phyloP scores from a whole-genome alignment of 1,140 invertebrate species.

The Dinoponera quadriceps region DNA sequence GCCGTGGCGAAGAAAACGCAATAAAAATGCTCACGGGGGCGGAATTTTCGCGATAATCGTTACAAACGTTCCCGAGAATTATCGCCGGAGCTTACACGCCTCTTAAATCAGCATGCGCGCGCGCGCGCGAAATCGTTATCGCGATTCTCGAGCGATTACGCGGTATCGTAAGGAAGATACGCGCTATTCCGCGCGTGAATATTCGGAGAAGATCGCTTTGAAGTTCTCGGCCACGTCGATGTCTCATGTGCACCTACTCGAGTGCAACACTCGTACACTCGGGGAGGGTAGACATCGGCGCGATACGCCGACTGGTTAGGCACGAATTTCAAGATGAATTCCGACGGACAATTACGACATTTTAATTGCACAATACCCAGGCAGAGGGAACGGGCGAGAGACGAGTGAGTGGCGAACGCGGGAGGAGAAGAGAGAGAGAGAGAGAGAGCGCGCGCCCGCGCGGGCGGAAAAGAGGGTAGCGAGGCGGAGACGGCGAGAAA shows the following conservation, averaged over 20 bases:
- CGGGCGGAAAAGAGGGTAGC: constrained; percentile 23
- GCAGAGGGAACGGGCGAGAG: constrained; percentile 54
- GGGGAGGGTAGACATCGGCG: constrained; percentile 11
- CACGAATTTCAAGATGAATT: constrained; percentile 77
- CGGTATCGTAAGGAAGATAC: constrained; percentile 10
- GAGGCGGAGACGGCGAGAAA: constrained; percentile 43
- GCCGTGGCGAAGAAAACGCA: neutral
- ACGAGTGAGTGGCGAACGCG: constrained; percentile 48
- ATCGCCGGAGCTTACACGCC: neutral
- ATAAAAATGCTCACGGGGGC: constrained; percentile 2
- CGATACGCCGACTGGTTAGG: constrained; percentile 46
- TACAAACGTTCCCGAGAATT: constrained; percentile 11
- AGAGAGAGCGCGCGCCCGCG: constrained; percentile 66
- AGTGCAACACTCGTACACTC: neutral
- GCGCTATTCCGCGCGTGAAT: neutral
- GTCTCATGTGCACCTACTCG: neutral
- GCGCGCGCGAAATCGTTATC: constrained; percentile 23
- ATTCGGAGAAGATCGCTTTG: constrained; percentile 17
- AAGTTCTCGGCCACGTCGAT: neutral
- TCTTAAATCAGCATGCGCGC: neutral
- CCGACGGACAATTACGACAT: constrained; percentile 78
- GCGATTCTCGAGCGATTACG: neutral
- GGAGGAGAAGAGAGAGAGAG: constrained; percentile 18
- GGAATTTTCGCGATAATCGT: constrained; percentile 3
- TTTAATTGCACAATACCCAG: constrained; percentile 79